Evolutionary conservation across 2,888 invertebrate species (phyloP), one percentile per base, ranked within the genome.

Genomic region (Gandaritis pyraliata): DNA sequence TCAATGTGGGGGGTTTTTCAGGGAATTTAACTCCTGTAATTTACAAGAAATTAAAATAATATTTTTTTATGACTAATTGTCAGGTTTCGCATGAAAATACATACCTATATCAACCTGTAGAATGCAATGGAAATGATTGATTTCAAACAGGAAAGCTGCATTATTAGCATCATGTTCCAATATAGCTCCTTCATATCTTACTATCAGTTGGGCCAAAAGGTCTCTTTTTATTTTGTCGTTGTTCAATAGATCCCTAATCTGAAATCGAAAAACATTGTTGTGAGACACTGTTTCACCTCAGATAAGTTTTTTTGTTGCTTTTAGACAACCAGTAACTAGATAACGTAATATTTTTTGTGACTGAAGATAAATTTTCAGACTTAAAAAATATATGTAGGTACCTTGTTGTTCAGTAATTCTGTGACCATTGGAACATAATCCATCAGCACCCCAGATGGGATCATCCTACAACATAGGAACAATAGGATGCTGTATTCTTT

Each of bases 71-170:
- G 8, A 6, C 5, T 23, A 2, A 6, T 23, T 23, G 33, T 33
- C 8, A 33, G 10, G 33, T 33, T 33, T 33, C 10, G 8, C 5
- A 30, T 11, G 0, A 16, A 8, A n/a, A 30, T 15, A 30, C 58
- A 18, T 78, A 93, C 94, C 92, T 71, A 93, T 85, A 64, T 87
- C 88, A 68, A 95, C 92, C 67, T 93, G 90, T 29, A 95, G 83
- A 50, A 95, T 88, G 87, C 94, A 95, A 78, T 94, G 93, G 77
- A 94, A 94, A 76, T 93, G 93, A 72, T 94, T 93, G 81, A 93
- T 92, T 81, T 94, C 93, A 80, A 94, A 93, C 29, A 95, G 77
- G 72, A 95, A 93, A 15, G 93, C 91, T 15, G 94, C 93, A 77
- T 82, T 87, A 68, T 86, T 89, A 1, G 87, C 79, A 65, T 92